Percentiles rank a stretch among this genome's conserved stretches.
Evolutionary conservation across 2,797 vertebrate species (phyloP).

Genomic region (Halcyon smyrnensis): DNA sequence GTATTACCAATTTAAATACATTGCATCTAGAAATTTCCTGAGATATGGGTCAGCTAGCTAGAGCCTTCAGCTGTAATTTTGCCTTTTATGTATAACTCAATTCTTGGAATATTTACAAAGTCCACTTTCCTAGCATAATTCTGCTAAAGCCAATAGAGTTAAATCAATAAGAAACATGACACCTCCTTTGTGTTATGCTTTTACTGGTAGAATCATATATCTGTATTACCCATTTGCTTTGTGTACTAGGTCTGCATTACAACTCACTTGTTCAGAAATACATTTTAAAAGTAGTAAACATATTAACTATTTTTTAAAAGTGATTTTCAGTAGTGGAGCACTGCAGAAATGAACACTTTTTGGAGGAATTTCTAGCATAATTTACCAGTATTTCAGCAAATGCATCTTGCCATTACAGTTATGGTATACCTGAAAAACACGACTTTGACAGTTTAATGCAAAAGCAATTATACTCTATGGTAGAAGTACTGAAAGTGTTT

Average conservation of each 20-base stretch:
- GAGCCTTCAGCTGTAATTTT: background rate
- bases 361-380: background rate
- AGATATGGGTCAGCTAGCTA: background rate
- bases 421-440: background rate
- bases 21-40: background rate
- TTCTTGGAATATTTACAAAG: background rate
- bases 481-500: background rate
- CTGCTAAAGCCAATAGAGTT: background rate
- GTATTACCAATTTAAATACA: background rate
- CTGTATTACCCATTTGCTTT: background rate
- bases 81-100: background rate
- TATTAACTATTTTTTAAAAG: background rate
- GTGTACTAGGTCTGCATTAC: background rate
- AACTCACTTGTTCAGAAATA: background rate
- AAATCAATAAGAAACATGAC: background rate
- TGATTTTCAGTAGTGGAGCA: background rate
- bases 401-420: background rate
- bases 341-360: background rate
- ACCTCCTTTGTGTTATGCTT: background rate
- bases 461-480: constrained; percentile 1
- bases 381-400: constrained; percentile 11
- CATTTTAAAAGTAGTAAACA: background rate
- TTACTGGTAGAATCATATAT: background rate
- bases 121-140: background rate
- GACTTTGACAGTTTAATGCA: constrained; percentile 42